Evolutionary conservation across 2,888 invertebrate genomes (phyloP).

Genomic region (Resseliella maxima): DNA sequence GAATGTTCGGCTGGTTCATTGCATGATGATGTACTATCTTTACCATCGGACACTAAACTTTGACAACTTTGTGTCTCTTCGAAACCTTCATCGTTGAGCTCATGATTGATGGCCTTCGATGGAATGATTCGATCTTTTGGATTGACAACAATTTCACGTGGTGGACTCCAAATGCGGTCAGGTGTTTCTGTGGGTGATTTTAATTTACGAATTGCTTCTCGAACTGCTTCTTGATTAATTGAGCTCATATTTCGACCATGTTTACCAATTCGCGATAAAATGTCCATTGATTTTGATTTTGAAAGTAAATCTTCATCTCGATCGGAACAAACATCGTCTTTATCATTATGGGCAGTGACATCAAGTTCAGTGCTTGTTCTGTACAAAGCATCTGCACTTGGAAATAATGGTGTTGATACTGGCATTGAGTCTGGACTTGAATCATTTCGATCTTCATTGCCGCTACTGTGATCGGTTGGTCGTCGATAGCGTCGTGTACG

Average conservation of each 20-base stretch:
- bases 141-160: conserved; percentile 62
- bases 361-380: conserved; percentile 59
- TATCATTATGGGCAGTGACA: neutral
- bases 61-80: conserved; percentile 80
- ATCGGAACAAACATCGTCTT: conserved; percentile 71
- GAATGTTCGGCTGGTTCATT: conserved; percentile 73
- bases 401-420: conserved; percentile 64
- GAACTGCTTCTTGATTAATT: conserved; percentile 77
- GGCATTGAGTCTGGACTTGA: conserved; percentile 65
- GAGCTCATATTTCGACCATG: conserved; percentile 76
- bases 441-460: conserved; percentile 70
- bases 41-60: conserved; percentile 85
- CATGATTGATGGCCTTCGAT: conserved; percentile 64
- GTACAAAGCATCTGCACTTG: conserved; percentile 67
- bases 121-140: conserved; percentile 60
- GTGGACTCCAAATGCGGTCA: conserved; percentile 73
- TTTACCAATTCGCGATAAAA: conserved; percentile 62
- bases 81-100: conserved; percentile 88
- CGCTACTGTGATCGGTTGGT: conserved; percentile 72
- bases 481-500: conserved; percentile 84
- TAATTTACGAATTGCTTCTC: conserved; percentile 75
- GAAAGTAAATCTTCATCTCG: conserved; percentile 70
- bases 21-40: conserved; percentile 77
- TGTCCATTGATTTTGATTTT: conserved; percentile 58
- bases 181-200: conserved; percentile 74